These are phyloP conservation scores for Paramormyrops hopkinsi DNA, from an alignment of 2,797 vertebrate genomes.

Conservation along the genomic window DNA sequence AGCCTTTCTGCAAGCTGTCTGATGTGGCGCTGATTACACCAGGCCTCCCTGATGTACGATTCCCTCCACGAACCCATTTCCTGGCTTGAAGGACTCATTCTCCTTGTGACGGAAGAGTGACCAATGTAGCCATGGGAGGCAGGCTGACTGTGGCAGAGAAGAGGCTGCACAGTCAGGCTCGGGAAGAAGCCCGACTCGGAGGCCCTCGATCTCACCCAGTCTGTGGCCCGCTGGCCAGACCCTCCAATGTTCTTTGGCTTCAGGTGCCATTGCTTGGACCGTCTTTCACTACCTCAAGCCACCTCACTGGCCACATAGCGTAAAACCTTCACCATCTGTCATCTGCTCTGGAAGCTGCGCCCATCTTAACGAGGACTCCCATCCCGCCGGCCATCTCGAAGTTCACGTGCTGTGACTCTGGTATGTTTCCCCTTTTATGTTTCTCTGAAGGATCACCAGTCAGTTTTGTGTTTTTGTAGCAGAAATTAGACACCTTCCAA, in stretches of 20 bases:
- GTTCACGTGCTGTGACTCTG: neutral
- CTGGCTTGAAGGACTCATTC: neutral
- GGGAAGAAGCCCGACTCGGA: neutral
- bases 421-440: neutral
- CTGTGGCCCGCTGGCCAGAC: neutral
- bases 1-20: constrained; percentile 5
- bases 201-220: neutral
- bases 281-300: neutral
- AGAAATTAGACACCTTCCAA: neutral
- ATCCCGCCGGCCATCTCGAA: neutral
- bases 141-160: constrained; percentile 24
- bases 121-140: constrained; percentile 21
- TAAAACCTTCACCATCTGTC: neutral
- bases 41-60: constrained; percentile 8
- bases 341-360: neutral
- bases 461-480: neutral
- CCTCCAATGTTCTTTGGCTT: neutral
- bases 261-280: neutral
- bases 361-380: neutral
- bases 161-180: neutral
- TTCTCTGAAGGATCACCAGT: neutral
- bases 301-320: neutral
- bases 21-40: neutral
- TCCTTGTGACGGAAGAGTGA: neutral
- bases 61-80: neutral